Conservation (phyloP, 2,888 invertebrate species). For the Papilio elwesi region DNA sequence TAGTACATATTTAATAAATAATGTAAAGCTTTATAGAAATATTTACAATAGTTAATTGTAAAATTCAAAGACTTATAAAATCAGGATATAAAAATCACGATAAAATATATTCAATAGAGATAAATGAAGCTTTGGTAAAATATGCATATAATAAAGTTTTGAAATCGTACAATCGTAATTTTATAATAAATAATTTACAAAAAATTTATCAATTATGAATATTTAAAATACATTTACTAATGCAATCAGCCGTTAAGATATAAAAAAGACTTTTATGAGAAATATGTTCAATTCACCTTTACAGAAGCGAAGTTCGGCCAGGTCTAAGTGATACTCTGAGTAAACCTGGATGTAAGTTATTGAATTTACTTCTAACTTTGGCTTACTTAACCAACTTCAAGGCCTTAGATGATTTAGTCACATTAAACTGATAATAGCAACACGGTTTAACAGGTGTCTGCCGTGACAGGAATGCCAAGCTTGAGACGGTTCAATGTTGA, state of each 20-base stretch:
- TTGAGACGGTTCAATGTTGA: not conserved
- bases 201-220: not conserved
- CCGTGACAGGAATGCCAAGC: not conserved
- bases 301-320: not conserved
- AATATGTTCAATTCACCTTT: not conserved
- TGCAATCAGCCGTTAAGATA: not conserved
- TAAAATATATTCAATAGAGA: not conserved
- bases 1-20: slow-evolving; percentile 1
- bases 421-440: too few species aligned
- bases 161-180: not conserved
- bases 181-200: not conserved
- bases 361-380: too few species aligned
- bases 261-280: not conserved
- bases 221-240: not conserved
- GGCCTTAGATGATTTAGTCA: too few species aligned
- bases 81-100: not conserved
- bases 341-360: too few species aligned
- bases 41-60: slow-evolving; percentile 18
- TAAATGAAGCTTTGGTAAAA: not conserved
- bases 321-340: too few species aligned
- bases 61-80: not conserved
- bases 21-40: not conserved
- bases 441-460: not conserved
- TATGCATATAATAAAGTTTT: not conserved
- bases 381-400: too few species aligned